A percentile compares a stretch with the other conserved stretches of the same genome.
These are phyloP conservation scores for Brachyalestes nurse DNA, from an alignment of 2,797 vertebrate species.

Conservation along the genomic window DNA sequence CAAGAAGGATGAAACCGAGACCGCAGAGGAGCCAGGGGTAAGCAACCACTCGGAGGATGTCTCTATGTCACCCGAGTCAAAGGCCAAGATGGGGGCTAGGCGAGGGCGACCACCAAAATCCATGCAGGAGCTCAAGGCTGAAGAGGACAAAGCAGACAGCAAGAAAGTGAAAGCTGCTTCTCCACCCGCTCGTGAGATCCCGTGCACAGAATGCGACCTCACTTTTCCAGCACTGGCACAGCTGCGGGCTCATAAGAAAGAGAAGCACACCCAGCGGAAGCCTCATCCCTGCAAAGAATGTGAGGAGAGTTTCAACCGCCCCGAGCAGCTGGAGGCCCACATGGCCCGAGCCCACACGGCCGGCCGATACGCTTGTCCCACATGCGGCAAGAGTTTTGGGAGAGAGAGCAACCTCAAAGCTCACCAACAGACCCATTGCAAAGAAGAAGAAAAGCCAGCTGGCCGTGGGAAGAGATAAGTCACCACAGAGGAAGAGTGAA, in stretches of 20 bases:
- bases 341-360: constrained; percentile 74
- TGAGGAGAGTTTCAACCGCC: constrained; percentile 80
- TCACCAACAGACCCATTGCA: constrained; percentile 76
- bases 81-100: constrained; percentile 64
- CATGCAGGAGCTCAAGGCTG: constrained; percentile 46
- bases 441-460: constrained; percentile 65
- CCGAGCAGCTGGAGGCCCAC: constrained; percentile 81
- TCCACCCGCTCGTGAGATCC: constrained; percentile 67
- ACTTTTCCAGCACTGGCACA: constrained; percentile 69
- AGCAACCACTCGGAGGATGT: constrained; percentile 57
- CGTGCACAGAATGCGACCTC: constrained; percentile 78
- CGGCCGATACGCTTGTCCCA: constrained; percentile 77
- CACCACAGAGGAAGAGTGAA: not conserved
- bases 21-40: constrained; percentile 55
- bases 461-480: constrained; percentile 80
- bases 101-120: constrained; percentile 70
- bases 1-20: constrained; percentile 71
- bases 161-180: constrained; percentile 69
- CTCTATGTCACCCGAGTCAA: constrained; percentile 61
- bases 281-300: constrained; percentile 80
- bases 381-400: constrained; percentile 82
- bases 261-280: constrained; percentile 78
- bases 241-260: constrained; percentile 79
- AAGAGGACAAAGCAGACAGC: constrained; percentile 66
- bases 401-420: constrained; percentile 82